Evolutionary conservation across 1,140 invertebrate species (phyloP), one percentile per base, ranked within the genome.

Genomic region (Drosophila malerkotliana): DNA sequence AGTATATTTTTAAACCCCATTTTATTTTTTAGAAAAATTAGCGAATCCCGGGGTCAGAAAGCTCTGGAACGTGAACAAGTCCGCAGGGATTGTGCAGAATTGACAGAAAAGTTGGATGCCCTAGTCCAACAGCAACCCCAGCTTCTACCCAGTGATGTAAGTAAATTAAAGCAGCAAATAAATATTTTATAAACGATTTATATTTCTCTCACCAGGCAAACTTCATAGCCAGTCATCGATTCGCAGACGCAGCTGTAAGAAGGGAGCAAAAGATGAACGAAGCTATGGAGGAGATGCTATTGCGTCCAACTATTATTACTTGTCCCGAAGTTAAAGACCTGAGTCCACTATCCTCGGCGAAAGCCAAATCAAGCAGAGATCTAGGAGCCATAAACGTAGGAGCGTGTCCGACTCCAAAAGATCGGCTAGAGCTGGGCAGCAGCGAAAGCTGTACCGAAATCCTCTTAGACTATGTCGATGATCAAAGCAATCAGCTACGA

Each of bases 31-130:
- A 77, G 90, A 3, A 66, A 84, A 73, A 77, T 79, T 6, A 73
- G 45, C 12, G 67, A 79, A 1, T 54, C 90, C n/a, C 72, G 90
- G 8, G 79, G 88, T 4, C 73, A 90, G 5, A 88, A 85, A 39
- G 90, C 90, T 12, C 21, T 91, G 14, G 82, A 91, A 26, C 84
- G 90, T 1, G 90, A 91, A 49, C 79, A 91, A 63, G 72, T 91
- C 1, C 75, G 90, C 32, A 68, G 90, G 0, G 90, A 91, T 71
- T 91, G 85, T 28, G 77, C 59, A 0, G 77, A 91, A 34, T 18
- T 91, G 14, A 88, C 85, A 0, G 77, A 90, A 39, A 91, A 88
- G 55, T 53, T 91, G 26, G 90, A 91, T 10, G 76, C 79, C 1
- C 44, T 91, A 12, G 45, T 81, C 1, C 77, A 87, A 39, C 68